Conservation (phyloP, 2,113 vertebrate species). For the Apodemus speciosus region DNA sequence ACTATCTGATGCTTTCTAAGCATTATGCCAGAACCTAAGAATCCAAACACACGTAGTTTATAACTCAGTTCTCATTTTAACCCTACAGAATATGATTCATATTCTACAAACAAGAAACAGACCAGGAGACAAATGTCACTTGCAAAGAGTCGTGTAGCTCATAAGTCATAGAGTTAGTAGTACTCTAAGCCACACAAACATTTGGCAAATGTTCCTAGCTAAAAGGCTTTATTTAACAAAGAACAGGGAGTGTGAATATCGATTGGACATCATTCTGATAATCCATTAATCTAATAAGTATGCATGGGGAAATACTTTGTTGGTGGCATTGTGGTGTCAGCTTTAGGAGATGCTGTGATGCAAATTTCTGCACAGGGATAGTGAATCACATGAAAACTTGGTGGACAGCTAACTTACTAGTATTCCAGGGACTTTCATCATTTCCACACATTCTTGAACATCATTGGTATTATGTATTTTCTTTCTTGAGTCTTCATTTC, state of each 20-base stretch:
- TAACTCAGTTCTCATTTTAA: slow-evolving; percentile 7
- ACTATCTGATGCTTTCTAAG: background rate
- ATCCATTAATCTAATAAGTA: slow-evolving; percentile 21
- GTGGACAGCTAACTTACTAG: slow-evolving; percentile 4
- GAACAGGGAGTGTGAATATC: background rate
- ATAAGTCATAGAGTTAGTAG: background rate
- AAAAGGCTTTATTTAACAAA: slow-evolving; percentile 16
- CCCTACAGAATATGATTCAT: background rate
- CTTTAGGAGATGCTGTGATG: background rate
- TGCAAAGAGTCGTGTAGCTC: background rate
- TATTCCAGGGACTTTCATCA: background rate
- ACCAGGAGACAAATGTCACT: slow-evolving; percentile 6
- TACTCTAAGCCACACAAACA: background rate
- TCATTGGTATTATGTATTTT: background rate
- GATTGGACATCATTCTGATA: background rate
- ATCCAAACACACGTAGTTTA: background rate
- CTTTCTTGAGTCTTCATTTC: slow-evolving; percentile 26
- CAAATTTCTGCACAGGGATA: background rate
- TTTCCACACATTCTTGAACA: background rate
- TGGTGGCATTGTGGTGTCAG: background rate
- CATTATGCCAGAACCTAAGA: background rate
- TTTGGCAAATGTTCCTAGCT: background rate
- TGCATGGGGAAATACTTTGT: background rate
- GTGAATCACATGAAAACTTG: background rate
- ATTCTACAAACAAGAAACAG: background rate